Conservation (phyloP, 1,140 invertebrate species). For the Drosophila funebris region DNA sequence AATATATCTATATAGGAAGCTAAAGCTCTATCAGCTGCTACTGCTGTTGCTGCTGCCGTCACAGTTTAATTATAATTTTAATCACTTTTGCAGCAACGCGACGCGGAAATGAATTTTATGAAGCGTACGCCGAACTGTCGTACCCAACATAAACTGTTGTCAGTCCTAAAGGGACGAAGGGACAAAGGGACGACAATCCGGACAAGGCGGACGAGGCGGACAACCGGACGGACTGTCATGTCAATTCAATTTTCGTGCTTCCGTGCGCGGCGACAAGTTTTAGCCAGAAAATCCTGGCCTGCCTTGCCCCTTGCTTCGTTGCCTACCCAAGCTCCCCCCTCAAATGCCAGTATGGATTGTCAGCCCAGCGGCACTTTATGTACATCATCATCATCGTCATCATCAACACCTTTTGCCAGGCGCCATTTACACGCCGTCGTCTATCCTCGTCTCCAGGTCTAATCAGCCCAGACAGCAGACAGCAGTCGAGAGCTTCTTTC, state of each 20-base stretch:
- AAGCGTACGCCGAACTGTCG: slow-evolving; percentile 78
- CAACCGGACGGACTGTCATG: slow-evolving; percentile 63
- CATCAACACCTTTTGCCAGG: slow-evolving; percentile 77
- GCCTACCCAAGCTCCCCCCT: background rate
- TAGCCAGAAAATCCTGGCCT: slow-evolving; percentile 55
- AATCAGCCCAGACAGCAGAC: slow-evolving; percentile 72
- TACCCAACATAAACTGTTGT: slow-evolving; percentile 80
- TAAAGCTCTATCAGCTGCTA: slow-evolving; percentile 56
- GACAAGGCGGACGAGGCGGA: background rate
- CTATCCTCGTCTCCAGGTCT: slow-evolving; percentile 78
- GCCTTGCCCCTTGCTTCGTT: background rate
- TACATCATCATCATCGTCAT: slow-evolving; percentile 70
- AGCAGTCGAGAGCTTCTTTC: slow-evolving; percentile 19
- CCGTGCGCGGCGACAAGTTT: slow-evolving; percentile 81
- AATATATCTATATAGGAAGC: slow-evolving; percentile 15
- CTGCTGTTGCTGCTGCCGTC: slow-evolving; percentile 27
- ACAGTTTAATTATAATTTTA: slow-evolving; percentile 82
- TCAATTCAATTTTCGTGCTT: slow-evolving; percentile 82
- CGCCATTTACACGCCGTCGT: slow-evolving; percentile 80
- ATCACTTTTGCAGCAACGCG: slow-evolving; percentile 79
- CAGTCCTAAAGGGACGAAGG: slow-evolving; percentile 41
- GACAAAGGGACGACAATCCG: background rate
- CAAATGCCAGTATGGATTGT: slow-evolving; percentile 46
- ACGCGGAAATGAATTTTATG: slow-evolving; percentile 80
- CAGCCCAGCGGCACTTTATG: slow-evolving; percentile 77